Conservation (phyloP, 2,888 invertebrate genomes). For the Beris morrisii region DNA sequence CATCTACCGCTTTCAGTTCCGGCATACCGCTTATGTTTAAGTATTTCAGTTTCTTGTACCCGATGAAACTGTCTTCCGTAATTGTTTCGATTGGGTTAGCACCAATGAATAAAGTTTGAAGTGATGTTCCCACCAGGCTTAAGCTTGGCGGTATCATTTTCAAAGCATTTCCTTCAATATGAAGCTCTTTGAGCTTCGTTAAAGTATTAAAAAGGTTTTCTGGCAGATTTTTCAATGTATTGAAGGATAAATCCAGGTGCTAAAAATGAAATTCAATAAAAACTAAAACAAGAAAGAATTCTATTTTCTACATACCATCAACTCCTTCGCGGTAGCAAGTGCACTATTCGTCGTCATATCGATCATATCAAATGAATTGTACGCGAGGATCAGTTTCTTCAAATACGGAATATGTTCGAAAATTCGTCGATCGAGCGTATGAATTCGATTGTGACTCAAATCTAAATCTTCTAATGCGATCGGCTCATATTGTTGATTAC, state of each 20-base stretch:
- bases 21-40: slow-evolving; percentile 65
- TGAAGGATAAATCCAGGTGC: slow-evolving; percentile 63
- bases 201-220: slow-evolving; percentile 59
- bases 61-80: slow-evolving; percentile 63
- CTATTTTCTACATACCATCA: slow-evolving; percentile 58
- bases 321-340: slow-evolving; percentile 58
- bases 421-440: slow-evolving; percentile 62
- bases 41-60: slow-evolving; percentile 60
- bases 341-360: slow-evolving; percentile 65
- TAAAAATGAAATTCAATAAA: slow-evolving; percentile 42
- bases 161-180: slow-evolving; percentile 64
- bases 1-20: slow-evolving; percentile 60
- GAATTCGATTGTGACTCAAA: slow-evolving; percentile 66
- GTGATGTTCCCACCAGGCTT: slow-evolving; percentile 58
- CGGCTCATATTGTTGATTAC: slow-evolving; percentile 60
- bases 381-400: slow-evolving; percentile 62
- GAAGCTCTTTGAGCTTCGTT: slow-evolving; percentile 60
- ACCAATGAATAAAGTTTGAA: slow-evolving; percentile 64
- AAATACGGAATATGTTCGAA: slow-evolving; percentile 68
- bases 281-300: neutral
- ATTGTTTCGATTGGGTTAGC: slow-evolving; percentile 64
- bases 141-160: slow-evolving; percentile 63
- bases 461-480: slow-evolving; percentile 64
- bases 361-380: slow-evolving; percentile 64
- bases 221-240: slow-evolving; percentile 62